A percentile compares a stretch with the other conserved stretches of the same genome.
Conservation (phyloP, 2,888 invertebrate species). For the Agrochola lota region DNA sequence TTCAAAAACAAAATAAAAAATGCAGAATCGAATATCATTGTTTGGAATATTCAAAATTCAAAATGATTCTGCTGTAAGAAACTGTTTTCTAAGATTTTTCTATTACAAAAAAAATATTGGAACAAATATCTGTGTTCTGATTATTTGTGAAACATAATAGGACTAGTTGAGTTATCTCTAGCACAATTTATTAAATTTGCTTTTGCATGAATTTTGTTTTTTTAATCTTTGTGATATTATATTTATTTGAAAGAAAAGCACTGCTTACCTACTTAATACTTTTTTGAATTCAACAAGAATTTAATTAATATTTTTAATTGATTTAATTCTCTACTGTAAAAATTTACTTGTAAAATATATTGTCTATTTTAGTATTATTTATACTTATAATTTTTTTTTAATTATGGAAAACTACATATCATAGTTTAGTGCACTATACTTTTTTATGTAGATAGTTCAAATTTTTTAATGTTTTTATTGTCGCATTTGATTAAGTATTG, state of each 20-base stretch:
- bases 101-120: background rate
- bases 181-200: background rate
- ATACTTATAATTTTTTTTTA: too few species aligned
- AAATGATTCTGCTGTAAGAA: background rate
- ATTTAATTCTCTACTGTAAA: background rate
- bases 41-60: background rate
- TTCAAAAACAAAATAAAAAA: background rate
- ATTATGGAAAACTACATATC: background rate
- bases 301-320: too few species aligned
- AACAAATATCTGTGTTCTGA: conserved; percentile 31
- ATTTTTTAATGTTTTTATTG: background rate
- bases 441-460: background rate
- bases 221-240: background rate
- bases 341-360: background rate
- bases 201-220: conserved; percentile 1
- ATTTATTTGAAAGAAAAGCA: conserved; percentile 16
- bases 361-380: background rate
- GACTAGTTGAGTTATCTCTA: conserved; percentile 10
- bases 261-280: background rate
- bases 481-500: background rate
- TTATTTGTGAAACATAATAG: conserved; percentile 26
- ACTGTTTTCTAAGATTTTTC: background rate
- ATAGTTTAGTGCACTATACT: background rate
- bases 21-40: background rate
- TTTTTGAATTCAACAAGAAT: background rate